Base-by-base conservation (phyloP, 2,888 invertebrate species). In the Spicauda simplicius region DNA sequence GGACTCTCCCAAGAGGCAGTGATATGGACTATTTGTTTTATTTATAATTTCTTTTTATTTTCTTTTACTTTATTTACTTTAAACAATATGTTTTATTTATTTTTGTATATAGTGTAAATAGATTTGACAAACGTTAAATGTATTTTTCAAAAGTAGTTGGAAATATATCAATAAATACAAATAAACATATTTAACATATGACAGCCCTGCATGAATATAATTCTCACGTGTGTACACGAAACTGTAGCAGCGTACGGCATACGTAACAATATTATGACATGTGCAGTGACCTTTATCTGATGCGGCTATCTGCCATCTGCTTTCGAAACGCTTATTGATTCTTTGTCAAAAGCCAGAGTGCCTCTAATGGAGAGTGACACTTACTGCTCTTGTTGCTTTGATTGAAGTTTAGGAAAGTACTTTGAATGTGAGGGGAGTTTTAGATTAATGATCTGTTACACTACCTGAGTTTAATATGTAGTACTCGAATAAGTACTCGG, bases 211-310 rank as follows among this genome's bases (percentile, higher is more conserved):
- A 8, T 37, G 10, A 20, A 0, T 16, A 25, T 45, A 19, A 55
- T 63, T 63, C 63, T 55, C 55, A 63, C 55, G 54, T 37, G 41
- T 54, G 54, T 54, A 48, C 25, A 20, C 41, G 41, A 16, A 63
- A 55, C 63, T 55, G 63, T 55, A 55, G 55, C 63, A 59, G 57
- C 58, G 57, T 50, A n/a, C n/a, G n/a, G 45, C 18, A 18, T 50
- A 45, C 64, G 64, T 58, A 58, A 64, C 64, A 64, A 64, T 64
- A 58, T 64, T 64, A 58, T 64, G 64, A 64, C 64, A 53, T 64
- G 64, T 58, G 58, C 64, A 14, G 50, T 58, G 64, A 64, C 58
- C 64, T 64, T 64, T 58, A 64, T 58, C 64, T 58, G 64, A 57
- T 53, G 48, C 56, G 5, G 64, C 64, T 64, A 64, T 64, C 64